phyloP scores from a whole-genome alignment of 2,113 vertebrate species.

The Labrus mixtus region DNA sequence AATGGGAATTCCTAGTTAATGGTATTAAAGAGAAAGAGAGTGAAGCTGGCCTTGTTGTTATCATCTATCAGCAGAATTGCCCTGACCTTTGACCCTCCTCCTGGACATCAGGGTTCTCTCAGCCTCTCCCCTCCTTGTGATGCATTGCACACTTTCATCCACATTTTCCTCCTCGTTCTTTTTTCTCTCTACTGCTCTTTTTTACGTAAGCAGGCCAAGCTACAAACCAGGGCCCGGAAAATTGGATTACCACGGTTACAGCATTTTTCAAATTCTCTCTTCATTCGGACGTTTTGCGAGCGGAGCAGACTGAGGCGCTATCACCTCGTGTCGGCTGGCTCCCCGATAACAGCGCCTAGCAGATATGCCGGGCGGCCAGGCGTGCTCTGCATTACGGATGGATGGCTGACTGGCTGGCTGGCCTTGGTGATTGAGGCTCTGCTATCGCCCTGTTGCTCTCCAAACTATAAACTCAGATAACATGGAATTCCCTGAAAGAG shows the following conservation, averaged over 20 bases:
- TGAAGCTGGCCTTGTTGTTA: background rate
- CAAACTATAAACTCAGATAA: slow-evolving; percentile 27
- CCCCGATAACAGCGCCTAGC: slow-evolving; percentile 34
- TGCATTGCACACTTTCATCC: slow-evolving; percentile 14
- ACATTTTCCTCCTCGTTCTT: slow-evolving; percentile 3
- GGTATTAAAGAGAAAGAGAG: too few species aligned
- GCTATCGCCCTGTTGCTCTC: slow-evolving; percentile 31
- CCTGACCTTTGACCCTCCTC: slow-evolving; percentile 17
- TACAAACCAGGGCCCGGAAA: slow-evolving; percentile 54
- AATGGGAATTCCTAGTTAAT: too few species aligned
- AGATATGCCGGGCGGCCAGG: slow-evolving; percentile 6
- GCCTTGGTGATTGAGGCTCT: slow-evolving; percentile 27
- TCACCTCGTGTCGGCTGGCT: slow-evolving; percentile 32
- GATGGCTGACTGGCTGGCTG: background rate
- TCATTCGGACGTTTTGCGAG: slow-evolving; percentile 42
- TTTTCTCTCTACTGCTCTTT: slow-evolving; percentile 8
- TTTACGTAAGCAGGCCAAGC: slow-evolving; percentile 46
- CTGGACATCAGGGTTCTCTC: background rate
- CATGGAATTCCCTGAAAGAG: slow-evolving; percentile 24
- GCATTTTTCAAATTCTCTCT: slow-evolving; percentile 68
- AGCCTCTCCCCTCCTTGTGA: background rate
- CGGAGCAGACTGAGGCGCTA: slow-evolving; percentile 21
- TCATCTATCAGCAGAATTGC: background rate
- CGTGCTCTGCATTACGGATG: slow-evolving; percentile 26
- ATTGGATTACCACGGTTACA: slow-evolving; percentile 73